Evolutionary conservation across 2,797 vertebrate genomes (phyloP).

Genomic region (Periparus ater): DNA sequence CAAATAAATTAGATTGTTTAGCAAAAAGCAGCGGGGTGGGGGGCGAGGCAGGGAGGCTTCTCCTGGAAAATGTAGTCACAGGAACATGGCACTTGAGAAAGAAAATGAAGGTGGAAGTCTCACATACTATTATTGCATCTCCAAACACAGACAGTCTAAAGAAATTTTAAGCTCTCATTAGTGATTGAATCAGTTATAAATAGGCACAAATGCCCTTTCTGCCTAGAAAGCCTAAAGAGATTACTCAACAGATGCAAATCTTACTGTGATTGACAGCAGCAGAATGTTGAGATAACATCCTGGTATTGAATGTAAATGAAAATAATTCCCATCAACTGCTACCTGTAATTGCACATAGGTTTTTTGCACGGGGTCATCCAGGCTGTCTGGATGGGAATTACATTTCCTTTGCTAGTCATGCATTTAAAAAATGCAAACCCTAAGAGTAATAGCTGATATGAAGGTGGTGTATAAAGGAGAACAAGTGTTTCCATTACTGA

Average conservation of each 20-base stretch:
- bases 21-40: not conserved
- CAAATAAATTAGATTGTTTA: conserved; percentile 1
- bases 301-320: not conserved
- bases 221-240: not conserved
- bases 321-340: not conserved
- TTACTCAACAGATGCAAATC: conserved; percentile 19
- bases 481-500: conserved; percentile 5
- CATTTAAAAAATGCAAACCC: conserved; percentile 15
- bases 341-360: not conserved
- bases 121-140: not conserved
- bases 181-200: conserved; percentile 6
- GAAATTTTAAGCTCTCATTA: conserved; percentile 25
- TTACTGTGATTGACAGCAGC: not conserved
- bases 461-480: not conserved
- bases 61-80: not conserved
- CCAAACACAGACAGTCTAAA: not conserved
- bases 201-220: conserved; percentile 32
- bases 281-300: not conserved
- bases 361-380: not conserved
- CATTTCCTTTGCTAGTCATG: not conserved
- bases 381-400: conserved; percentile 18
- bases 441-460: not conserved
- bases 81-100: not conserved
- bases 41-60: not conserved
- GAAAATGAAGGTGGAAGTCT: not conserved